Base-by-base conservation (phyloP, 2,888 invertebrate species). In the Schrankia costaestrigalis region DNA sequence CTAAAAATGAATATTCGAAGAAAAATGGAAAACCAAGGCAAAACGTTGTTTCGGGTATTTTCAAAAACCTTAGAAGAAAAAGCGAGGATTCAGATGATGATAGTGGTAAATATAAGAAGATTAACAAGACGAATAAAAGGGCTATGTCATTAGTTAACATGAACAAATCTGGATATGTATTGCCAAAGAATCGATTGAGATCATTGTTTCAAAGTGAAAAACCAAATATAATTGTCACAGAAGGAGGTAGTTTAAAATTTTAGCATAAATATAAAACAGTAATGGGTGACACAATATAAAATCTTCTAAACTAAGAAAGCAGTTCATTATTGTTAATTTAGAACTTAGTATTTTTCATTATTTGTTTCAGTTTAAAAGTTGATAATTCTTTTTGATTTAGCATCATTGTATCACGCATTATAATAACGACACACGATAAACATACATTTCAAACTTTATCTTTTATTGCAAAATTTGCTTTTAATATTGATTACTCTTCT, bases 221-320 rank as follows among this genome's bases (percentile, higher is more conserved):
- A 26, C 86, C 87, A 41, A 85, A 86, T 51, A 85, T 89, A 35
- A 79, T 87, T 49, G 82, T 87, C 26, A 86, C 89, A 39, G 86
- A 88, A 86, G 89, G 88, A 89, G 89, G 89, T 89, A 89, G 73
- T 61, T 67, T 44, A 25, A 1, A 25, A 46, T 19, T 28, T 40
- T 21, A 10, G 21, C 17, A 13, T 41, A 37, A 35, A 40, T 37
- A 27, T 31, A 17, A 22, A 5, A 9, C 26, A 22, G 24, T 39
- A 31, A 39, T 58, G 40, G 30, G 51, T 57, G 58, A 46, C 14
- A 39, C 39, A 50, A 50, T 49, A 35, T 15, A 25, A n/a, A 27
- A 19, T 7, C 3, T 27, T 6, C n/a, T n/a, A n/a, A n/a, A n/a
- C n/a, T n/a, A n/a, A n/a, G n/a, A n/a, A n/a, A n/a, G n/a, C n/a